Conservation (phyloP, 2,113 vertebrate genomes). For the Scolopax mira region DNA sequence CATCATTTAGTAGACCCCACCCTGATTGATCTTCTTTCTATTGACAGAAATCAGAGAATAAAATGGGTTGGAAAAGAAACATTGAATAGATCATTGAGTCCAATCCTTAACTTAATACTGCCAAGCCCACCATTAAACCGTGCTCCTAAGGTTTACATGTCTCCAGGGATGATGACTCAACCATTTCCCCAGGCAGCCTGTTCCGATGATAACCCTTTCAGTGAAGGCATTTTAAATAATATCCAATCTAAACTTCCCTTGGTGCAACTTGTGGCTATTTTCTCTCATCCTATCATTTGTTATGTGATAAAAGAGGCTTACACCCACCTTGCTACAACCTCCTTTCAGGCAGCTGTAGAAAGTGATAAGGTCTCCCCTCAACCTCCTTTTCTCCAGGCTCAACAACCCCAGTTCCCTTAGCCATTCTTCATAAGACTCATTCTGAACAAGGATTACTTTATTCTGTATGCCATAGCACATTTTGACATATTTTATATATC, state of each 20-base stretch:
- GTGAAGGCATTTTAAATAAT: not conserved
- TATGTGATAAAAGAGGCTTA: accelerated
- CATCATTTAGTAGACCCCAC: not conserved
- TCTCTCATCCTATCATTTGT: not conserved
- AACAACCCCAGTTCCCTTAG: not conserved
- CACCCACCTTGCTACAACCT: not conserved
- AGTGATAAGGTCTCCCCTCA: not conserved
- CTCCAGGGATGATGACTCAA: not conserved
- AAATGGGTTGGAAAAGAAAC: not conserved
- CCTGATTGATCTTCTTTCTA: not conserved
- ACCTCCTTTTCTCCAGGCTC: not conserved
- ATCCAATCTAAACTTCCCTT: not conserved
- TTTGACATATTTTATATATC: not conserved
- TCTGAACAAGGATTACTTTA: not conserved
- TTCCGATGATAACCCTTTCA: not conserved
- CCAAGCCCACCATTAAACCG: not conserved
- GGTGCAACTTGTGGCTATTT: accelerated
- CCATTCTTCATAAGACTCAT: not conserved
- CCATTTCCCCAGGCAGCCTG: not conserved
- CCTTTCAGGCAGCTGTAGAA: not conserved
- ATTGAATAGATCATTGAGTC: not conserved
- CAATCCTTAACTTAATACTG: not conserved
- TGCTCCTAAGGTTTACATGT: not conserved
- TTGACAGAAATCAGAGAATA: not conserved
- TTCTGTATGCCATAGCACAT: not conserved